Evolutionary conservation across 2,888 invertebrate genomes (phyloP), one percentile per base, ranked within the genome.

Genomic region (Habroteleia sp.): DNA sequence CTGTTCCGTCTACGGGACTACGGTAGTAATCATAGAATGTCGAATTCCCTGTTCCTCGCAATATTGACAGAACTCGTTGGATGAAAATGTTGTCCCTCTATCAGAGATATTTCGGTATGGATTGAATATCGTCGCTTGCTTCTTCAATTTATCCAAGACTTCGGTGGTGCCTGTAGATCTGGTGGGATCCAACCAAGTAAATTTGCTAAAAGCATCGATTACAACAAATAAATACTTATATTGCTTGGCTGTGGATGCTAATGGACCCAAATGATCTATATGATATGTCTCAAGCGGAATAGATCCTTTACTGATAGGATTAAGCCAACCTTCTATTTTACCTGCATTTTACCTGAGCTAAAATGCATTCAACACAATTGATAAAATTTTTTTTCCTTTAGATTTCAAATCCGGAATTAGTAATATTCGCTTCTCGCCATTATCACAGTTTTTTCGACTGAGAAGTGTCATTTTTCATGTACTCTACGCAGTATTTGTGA

Each of bases 231-330:
- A 0, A 10, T 42, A 11, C 1, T 10, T 25, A 11, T 42, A 42
- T 6, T 11, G 2, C 11, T 42, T 42, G 6, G 5, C 11, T 3
- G 23, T 42, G 1, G 11, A n/a, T 1, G 42, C 11, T 8, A 42
- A 8, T 7, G 27, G 27, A 13, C 44, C 44, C 27, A 44, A n/a
- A 27, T 44, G 44, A 27, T 44, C 44, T 3, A 44, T 14, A 7
- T 25, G 7, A 25, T 25, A 25, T 7, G 25, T 25, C 25, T 25
- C 25, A 6, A 25, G 25, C 7, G 31, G 31, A 8, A 31, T 10
- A 31, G 31, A 31, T 8, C 8, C 31, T 10, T 31, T 31, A 31
- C 10, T 10, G 10, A 10, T 10, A 3, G 31, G 31, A 10, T 31
- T 8, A 10, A 31, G 31, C 31, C 31, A 31, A 8, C 31, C 31